Conservation (phyloP, 2,113 vertebrate genomes). For the Empidonax traillii region DNA sequence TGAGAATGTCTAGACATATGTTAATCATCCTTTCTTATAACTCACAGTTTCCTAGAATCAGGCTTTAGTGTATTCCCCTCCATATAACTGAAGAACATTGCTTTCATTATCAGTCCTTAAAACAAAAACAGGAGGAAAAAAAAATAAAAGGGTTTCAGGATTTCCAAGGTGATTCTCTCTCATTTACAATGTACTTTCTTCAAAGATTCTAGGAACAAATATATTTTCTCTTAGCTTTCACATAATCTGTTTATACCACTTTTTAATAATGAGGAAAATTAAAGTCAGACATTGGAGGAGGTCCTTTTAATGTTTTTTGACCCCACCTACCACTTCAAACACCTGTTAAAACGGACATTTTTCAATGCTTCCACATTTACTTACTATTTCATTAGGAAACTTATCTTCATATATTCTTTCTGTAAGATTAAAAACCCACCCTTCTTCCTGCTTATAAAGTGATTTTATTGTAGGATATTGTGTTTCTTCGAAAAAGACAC, state of each 20-base stretch:
- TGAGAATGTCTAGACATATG: not conserved
- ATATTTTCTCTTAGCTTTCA: not conserved
- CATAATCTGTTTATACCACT: not conserved
- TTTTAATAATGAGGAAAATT: not conserved
- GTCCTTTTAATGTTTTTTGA: not conserved
- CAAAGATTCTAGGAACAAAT: not conserved
- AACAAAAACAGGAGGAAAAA: not conserved
- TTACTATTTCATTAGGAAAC: not conserved
- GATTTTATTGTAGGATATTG: not conserved
- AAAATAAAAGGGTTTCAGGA: not conserved
- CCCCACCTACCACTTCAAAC: not conserved
- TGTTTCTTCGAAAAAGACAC: not conserved
- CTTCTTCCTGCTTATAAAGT: not conserved
- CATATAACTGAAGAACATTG: not conserved
- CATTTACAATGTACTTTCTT: not conserved
- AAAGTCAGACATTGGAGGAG: not conserved
- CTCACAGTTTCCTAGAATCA: not conserved
- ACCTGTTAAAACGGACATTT: not conserved
- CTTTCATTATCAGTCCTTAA: not conserved
- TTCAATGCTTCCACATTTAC: not conserved
- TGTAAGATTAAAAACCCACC: not conserved
- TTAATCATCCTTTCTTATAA: not conserved
- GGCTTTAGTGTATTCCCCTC: not conserved
- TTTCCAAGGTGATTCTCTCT: not conserved
- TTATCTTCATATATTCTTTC: not conserved